Conservation (phyloP, 2,888 invertebrate species). For the Tenodera sinensis region DNA sequence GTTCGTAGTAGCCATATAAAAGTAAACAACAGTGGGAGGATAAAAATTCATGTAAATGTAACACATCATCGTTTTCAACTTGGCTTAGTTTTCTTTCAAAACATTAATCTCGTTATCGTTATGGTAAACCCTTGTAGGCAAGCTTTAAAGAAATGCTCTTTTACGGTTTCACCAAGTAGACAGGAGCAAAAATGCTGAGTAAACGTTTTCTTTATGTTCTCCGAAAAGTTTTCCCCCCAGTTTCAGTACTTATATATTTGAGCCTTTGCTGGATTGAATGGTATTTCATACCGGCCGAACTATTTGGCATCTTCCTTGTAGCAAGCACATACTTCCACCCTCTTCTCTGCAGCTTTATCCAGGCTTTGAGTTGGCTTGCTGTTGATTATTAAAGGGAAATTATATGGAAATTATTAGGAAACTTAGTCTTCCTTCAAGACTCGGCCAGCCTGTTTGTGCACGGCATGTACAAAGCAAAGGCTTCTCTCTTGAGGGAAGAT, state of each 20-base stretch:
- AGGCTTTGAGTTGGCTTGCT: constrained; percentile 3
- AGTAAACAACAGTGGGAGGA: no score
- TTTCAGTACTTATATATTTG: neutral
- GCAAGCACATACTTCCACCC: neutral
- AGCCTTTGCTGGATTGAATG: neutral
- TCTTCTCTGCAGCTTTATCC: neutral
- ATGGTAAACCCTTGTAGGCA: no score
- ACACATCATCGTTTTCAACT: no score
- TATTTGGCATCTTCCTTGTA: neutral
- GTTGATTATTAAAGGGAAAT: constrained; percentile 16
- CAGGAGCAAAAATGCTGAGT: neutral
- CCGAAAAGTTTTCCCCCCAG: neutral
- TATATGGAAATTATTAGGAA: constrained; percentile 19
- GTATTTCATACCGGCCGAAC: neutral
- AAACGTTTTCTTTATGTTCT: neutral
- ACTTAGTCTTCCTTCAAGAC: constrained; percentile 9
- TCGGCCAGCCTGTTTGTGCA: constrained; percentile 1
- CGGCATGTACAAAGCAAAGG: constrained; percentile 11
- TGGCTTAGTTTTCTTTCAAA: no score
- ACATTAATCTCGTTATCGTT: no score
- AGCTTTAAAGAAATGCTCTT: no score
- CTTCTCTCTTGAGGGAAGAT: neutral
- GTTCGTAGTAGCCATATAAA: no score
- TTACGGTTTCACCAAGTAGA: no score
- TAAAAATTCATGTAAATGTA: no score